Percentiles rank a stretch among this genome's conserved stretches.
These are phyloP conservation scores for Timandra comae DNA, from an alignment of 2,888 invertebrate species.

Conservation along the genomic window DNA sequence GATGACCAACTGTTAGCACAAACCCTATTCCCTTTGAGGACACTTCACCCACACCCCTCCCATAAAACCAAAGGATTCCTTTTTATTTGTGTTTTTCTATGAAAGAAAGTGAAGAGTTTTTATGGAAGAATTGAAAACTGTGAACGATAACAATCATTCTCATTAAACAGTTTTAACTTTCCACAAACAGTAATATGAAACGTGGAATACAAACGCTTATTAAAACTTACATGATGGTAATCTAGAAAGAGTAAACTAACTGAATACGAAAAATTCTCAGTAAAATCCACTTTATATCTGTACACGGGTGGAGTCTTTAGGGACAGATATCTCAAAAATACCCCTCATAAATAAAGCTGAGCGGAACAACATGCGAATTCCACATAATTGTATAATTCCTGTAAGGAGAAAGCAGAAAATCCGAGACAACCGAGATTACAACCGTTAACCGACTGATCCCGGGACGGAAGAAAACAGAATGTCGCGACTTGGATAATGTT, in stretches of 20 bases:
- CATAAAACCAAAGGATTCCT: constrained; percentile 47
- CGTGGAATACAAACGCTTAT: no score
- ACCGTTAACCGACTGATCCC: constrained; percentile 73
- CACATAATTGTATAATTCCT: constrained; percentile 66
- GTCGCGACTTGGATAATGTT: constrained; percentile 72
- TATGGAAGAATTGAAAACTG: no score
- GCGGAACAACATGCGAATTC: constrained; percentile 43
- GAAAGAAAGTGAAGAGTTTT: no score
- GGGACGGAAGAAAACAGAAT: constrained; percentile 70
- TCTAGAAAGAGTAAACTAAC: no score
- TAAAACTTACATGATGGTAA: no score
- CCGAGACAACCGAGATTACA: constrained; percentile 68
- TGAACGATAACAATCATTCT: no score
- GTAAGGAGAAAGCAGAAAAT: constrained; percentile 56
- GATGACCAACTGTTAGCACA: constrained; percentile 42
- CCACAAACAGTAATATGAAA: no score
- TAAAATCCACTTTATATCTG: constrained; percentile 10
- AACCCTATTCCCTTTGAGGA: constrained; percentile 38
- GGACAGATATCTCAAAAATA: constrained; percentile 26
- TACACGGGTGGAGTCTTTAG: constrained; percentile 11
- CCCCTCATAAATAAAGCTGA: constrained; percentile 26
- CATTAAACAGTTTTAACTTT: no score
- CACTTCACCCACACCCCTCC: constrained; percentile 37
- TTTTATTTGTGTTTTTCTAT: no score
- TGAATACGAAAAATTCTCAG: neutral